Conservation (phyloP, 2,888 invertebrate species). For the Leptogaster cylindrica region DNA sequence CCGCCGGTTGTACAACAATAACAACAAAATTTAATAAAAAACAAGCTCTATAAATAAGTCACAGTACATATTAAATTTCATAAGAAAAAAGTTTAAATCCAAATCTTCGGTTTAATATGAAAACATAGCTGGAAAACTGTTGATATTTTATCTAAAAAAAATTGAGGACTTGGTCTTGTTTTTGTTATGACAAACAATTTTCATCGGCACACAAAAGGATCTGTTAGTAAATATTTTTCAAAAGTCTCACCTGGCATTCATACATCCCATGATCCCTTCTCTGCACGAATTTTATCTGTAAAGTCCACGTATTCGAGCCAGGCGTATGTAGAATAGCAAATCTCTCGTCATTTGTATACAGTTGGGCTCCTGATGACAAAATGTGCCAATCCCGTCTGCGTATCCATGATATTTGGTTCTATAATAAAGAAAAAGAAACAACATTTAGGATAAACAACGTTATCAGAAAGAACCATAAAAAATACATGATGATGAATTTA, state of each 20-base stretch:
- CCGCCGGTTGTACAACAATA: too few species aligned
- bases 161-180: too few species aligned
- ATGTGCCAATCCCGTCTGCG: slow-evolving; percentile 92
- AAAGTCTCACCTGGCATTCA: slow-evolving; percentile 81
- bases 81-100: neutral
- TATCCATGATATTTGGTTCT: slow-evolving; percentile 89
- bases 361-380: slow-evolving; percentile 86
- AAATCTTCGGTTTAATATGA: neutral
- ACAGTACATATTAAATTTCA: too few species aligned
- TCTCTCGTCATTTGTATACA: slow-evolving; percentile 90
- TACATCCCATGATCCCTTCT: slow-evolving; percentile 92
- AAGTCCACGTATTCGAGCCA: slow-evolving; percentile 90
- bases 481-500: neutral
- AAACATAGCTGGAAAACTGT: neutral
- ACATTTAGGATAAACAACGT: neutral
- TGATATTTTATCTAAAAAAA: slow-evolving; percentile 4
- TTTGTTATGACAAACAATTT: neutral
- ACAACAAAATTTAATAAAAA: too few species aligned
- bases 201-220: neutral
- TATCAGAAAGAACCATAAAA: neutral
- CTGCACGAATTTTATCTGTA: slow-evolving; percentile 93
- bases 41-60: too few species aligned
- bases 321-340: slow-evolving; percentile 83
- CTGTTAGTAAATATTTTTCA: slow-evolving; percentile 17
- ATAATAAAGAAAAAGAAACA: slow-evolving; percentile 49